Percentiles rank a stretch among this genome's conserved stretches.
phyloP scores from a whole-genome alignment of 2,888 invertebrate species.

The Cyclophora albipunctata region DNA sequence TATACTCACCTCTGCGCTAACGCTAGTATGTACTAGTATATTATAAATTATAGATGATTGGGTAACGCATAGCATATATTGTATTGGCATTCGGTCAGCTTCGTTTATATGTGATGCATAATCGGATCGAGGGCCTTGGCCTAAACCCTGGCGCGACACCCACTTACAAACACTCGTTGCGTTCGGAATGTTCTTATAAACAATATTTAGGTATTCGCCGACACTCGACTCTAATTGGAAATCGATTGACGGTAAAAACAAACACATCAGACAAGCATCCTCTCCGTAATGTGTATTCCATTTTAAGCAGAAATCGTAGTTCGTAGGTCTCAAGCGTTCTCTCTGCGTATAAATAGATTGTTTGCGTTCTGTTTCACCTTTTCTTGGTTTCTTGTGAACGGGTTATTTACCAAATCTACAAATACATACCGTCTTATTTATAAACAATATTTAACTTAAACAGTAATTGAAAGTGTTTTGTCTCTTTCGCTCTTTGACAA shows the following conservation, averaged over 20 bases:
- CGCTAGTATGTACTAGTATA: too few relatives aligned
- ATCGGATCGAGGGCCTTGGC: conserved; percentile 31
- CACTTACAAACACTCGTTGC: conserved; percentile 32
- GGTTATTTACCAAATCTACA: too few relatives aligned
- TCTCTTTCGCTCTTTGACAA: too few relatives aligned
- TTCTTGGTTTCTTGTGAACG: neutral
- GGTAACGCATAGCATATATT: too few relatives aligned
- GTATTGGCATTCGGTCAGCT: too few relatives aligned
- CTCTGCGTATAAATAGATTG: neutral
- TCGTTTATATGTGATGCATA: too few relatives aligned
- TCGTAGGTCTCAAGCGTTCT: neutral
- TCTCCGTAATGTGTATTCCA: neutral
- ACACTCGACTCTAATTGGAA: conserved; percentile 14
- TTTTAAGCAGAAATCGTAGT: neutral
- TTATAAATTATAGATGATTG: too few relatives aligned
- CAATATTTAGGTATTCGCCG: conserved; percentile 22
- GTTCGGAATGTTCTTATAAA: conserved; percentile 35
- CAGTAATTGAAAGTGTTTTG: too few relatives aligned
- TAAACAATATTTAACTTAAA: too few relatives aligned
- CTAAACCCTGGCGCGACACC: conserved; percentile 37
- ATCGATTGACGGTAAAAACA: conserved; percentile 14
- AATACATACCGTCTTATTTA: too few relatives aligned
- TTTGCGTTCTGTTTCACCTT: neutral
- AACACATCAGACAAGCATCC: conserved; percentile 14
- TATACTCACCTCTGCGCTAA: too few relatives aligned